Conservation (phyloP, 2,888 invertebrate genomes). For the Chouioia cunea region DNA sequence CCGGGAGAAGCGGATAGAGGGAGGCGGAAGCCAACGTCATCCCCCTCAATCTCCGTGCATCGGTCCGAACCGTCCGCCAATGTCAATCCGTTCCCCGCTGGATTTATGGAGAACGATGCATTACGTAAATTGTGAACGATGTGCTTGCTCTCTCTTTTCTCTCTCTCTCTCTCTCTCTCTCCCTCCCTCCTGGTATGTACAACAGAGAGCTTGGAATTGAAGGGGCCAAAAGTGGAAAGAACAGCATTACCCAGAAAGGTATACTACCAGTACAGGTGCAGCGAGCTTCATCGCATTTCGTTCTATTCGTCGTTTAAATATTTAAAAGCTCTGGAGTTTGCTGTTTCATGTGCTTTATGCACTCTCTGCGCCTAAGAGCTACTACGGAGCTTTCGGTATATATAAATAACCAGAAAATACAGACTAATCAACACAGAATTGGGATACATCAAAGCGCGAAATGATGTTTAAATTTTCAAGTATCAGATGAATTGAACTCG, state of each 20-base stretch:
- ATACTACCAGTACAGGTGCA: background rate
- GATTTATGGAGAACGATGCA: conserved; percentile 61
- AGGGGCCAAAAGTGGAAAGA: conserved; percentile 8
- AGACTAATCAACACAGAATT: conserved; percentile 35
- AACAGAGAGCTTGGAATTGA: conserved; percentile 36
- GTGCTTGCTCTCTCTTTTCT: conserved; percentile 17
- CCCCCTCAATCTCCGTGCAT: conserved; percentile 42
- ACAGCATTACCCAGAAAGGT: conserved; percentile 16
- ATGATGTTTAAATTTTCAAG: conserved; percentile 28
- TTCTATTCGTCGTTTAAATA: conserved; percentile 36
- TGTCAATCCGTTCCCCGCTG: conserved; percentile 55
- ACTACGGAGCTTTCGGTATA: background rate
- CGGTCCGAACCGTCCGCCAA: conserved; percentile 48
- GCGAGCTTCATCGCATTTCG: conserved; percentile 11
- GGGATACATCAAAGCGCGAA: background rate
- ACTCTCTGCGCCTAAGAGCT: background rate
- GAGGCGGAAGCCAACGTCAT: background rate
- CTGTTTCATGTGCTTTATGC: background rate
- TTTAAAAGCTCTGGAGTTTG: conserved; percentile 16
- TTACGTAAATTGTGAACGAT: conserved; percentile 61
- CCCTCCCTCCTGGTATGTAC: background rate
- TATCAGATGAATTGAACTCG: too few relatives aligned
- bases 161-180: background rate
- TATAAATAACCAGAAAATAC: background rate
- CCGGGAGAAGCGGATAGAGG: background rate